Conservation (phyloP, 2,797 vertebrate genomes). For the Numenius phaeopus region DNA sequence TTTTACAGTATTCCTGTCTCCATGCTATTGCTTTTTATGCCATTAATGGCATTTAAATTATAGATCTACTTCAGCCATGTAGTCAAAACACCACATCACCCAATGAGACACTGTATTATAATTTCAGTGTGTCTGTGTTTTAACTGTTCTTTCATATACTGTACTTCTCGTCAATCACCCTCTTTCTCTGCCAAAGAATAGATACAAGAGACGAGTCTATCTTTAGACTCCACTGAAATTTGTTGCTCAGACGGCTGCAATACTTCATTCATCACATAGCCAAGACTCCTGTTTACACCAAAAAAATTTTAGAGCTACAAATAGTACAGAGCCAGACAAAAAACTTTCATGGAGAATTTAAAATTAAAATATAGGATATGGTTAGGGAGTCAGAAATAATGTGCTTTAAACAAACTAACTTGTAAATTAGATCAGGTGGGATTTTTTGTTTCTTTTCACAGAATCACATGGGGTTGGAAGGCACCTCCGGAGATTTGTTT, state of each 20-base stretch:
- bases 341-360: neutral
- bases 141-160: slow-evolving; percentile 70
- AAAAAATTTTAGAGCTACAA: neutral
- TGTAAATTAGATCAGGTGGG: neutral
- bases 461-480: too few relatives aligned
- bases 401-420: neutral
- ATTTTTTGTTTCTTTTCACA: neutral
- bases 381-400: neutral
- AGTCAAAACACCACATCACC: slow-evolving; percentile 83
- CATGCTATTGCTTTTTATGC: slow-evolving; percentile 66
- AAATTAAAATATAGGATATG: neutral
- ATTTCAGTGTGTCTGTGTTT: slow-evolving; percentile 64
- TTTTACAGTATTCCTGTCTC: slow-evolving; percentile 56
- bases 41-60: slow-evolving; percentile 87
- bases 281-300: neutral
- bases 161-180: slow-evolving; percentile 23
- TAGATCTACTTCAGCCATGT: slow-evolving; percentile 77
- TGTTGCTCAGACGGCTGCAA: neutral
- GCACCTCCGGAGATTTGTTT: too few relatives aligned
- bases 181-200: slow-evolving; percentile 11
- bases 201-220: slow-evolving; percentile 16
- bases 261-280: neutral
- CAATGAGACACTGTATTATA: slow-evolving; percentile 73
- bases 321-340: neutral
- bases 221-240: slow-evolving; percentile 24